Evolutionary conservation across 2,797 vertebrate species (phyloP).

Genomic region (Oreortyx pictus): DNA sequence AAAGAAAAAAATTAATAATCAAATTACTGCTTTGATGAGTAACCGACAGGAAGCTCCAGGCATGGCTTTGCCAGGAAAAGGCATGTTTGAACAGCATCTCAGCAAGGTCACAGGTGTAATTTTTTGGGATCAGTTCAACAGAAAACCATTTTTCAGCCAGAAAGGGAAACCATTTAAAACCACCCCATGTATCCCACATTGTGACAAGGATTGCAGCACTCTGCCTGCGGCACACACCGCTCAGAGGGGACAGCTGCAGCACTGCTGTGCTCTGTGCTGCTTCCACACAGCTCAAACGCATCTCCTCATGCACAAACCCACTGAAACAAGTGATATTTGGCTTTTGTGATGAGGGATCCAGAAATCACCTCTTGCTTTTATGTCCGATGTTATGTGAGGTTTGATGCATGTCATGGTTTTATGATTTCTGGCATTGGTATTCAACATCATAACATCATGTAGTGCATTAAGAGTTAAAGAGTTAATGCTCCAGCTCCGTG

Average conservation of each 20-base stretch:
- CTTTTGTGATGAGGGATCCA: not conserved
- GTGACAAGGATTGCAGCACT: not conserved
- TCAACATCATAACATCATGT: no score
- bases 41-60: not conserved
- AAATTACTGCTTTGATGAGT: not conserved
- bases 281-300: not conserved
- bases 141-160: not conserved
- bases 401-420: not conserved
- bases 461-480: no score
- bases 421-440: no score
- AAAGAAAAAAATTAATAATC: not conserved
- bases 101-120: not conserved
- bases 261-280: not conserved
- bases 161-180: not conserved
- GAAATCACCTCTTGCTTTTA: not conserved
- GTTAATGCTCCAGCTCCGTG: no score
- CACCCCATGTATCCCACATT: not conserved
- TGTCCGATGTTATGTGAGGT: not conserved
- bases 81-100: not conserved
- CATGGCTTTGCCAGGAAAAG: not conserved
- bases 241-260: not conserved
- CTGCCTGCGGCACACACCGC: not conserved
- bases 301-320: not conserved
- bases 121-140: not conserved
- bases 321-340: not conserved